These are phyloP conservation scores for Sebastes glaucus DNA, from an alignment of 2,797 vertebrate genomes.

Conservation along the genomic window DNA sequence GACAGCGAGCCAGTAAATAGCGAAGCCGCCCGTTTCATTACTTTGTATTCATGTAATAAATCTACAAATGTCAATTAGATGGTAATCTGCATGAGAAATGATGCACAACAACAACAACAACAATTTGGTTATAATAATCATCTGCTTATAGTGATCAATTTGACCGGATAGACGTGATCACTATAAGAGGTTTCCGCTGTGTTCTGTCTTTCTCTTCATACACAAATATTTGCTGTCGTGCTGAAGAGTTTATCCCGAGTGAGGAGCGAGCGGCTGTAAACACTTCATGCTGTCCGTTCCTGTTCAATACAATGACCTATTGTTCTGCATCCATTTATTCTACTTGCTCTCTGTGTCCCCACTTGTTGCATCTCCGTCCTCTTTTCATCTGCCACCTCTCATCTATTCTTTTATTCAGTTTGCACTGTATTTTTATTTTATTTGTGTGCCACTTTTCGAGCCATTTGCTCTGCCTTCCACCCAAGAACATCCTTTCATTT, in stretches of 20 bases:
- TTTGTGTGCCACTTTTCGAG: neutral
- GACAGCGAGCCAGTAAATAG: too few relatives aligned
- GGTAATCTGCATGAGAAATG: too few relatives aligned
- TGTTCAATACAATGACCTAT: constrained; percentile 34
- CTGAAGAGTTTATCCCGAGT: neutral
- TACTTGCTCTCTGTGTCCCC: neutral
- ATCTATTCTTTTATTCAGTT: neutral
- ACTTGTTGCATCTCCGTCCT: constrained; percentile 25
- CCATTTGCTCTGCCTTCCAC: neutral
- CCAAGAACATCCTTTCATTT: constrained; percentile 11
- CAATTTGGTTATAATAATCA: too few relatives aligned
- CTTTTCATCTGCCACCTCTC: constrained; percentile 35
- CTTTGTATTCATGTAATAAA: too few relatives aligned
- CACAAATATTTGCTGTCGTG: neutral
- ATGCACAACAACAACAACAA: too few relatives aligned
- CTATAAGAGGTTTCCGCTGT: too few relatives aligned
- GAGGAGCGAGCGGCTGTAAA: constrained; percentile 23
- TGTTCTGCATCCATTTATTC: constrained; percentile 33
- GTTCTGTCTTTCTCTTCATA: neutral
- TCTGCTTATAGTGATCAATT: too few relatives aligned
- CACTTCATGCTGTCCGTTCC: constrained; percentile 19
- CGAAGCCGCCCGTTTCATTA: too few relatives aligned
- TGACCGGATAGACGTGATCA: too few relatives aligned
- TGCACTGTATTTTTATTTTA: neutral
- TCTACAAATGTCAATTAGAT: too few relatives aligned